A percentile compares a stretch with the other conserved stretches of the same genome.
phyloP scores from a whole-genome alignment of 2,888 invertebrate species.

The Drosophila picticornis region DNA sequence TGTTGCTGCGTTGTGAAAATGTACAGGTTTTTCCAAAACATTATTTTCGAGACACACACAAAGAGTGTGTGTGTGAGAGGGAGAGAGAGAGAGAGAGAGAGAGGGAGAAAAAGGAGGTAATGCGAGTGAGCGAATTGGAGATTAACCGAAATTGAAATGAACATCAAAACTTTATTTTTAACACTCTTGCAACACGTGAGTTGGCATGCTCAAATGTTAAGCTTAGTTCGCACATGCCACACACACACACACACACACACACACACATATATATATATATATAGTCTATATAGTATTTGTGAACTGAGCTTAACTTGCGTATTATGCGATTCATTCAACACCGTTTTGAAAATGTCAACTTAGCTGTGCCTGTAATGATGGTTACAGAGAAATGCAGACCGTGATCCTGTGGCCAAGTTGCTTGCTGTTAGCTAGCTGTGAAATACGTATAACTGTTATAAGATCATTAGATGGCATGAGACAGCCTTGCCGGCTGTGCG shows the following conservation, averaged over 20 bases:
- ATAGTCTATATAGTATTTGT: not conserved
- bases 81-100: too few species aligned
- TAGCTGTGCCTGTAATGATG: conserved; percentile 59
- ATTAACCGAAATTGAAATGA: not conserved
- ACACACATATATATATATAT: not conserved
- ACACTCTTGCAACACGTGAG: not conserved
- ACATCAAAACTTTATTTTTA: not conserved
- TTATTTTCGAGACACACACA: not conserved
- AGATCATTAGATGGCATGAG: conserved; percentile 18
- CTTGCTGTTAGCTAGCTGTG: conserved; percentile 39
- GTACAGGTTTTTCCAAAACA: conserved; percentile 14
- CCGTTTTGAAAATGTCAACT: conserved; percentile 51
- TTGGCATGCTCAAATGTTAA: conserved; percentile 6
- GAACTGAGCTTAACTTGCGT: conserved; percentile 9
- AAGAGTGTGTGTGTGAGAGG: not conserved
- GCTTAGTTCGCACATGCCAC: conserved; percentile 17
- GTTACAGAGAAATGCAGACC: conserved; percentile 49
- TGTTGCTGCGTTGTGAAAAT: not conserved
- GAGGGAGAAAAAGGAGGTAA: not conserved
- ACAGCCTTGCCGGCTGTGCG: conserved; percentile 1
- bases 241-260: too few species aligned
- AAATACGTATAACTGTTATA: conserved; percentile 40
- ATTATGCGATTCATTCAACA: conserved; percentile 14
- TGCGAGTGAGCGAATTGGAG: not conserved
- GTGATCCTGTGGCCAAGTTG: conserved; percentile 29